Evolutionary conservation across 2,888 invertebrate species (phyloP).

Genomic region (Sisyra nigra): DNA sequence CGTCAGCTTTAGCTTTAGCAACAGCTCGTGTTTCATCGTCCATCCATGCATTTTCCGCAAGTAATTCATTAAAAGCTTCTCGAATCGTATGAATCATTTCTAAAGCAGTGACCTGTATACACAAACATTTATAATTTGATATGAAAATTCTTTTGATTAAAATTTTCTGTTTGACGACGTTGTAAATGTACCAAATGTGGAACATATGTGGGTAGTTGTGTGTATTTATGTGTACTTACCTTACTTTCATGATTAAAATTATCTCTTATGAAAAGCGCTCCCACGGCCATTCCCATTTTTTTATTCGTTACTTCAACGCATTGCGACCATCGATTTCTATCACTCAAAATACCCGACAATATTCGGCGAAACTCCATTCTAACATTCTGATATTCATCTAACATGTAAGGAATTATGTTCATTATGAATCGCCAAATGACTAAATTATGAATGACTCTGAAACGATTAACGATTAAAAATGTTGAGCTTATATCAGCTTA

Average conservation of each 20-base stretch:
- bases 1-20: constrained; percentile 73
- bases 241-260: constrained; percentile 75
- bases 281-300: constrained; percentile 74
- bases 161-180: neutral
- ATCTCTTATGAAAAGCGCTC: constrained; percentile 66
- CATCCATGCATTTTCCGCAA: constrained; percentile 81
- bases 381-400: constrained; percentile 58
- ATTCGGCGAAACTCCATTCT: constrained; percentile 61
- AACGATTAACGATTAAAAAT: constrained; percentile 8
- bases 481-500: no score
- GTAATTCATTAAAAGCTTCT: constrained; percentile 71
- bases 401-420: constrained; percentile 59
- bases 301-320: constrained; percentile 72
- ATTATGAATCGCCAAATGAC: constrained; percentile 62
- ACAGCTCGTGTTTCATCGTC: constrained; percentile 71
- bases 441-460: constrained; percentile 57
- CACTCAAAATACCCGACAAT: constrained; percentile 54
- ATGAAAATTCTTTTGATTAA: neutral
- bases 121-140: constrained; percentile 1
- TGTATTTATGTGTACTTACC: constrained; percentile 31
- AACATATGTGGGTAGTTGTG: neutral
- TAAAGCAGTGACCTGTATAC: constrained; percentile 49
- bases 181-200: neutral
- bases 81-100: constrained; percentile 77
- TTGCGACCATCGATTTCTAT: constrained; percentile 55